A percentile compares a stretch with the other conserved stretches of the same genome.
These are phyloP conservation scores for Rhagonycha lutea DNA, from an alignment of 2,888 invertebrate genomes.

Conservation along the genomic window DNA sequence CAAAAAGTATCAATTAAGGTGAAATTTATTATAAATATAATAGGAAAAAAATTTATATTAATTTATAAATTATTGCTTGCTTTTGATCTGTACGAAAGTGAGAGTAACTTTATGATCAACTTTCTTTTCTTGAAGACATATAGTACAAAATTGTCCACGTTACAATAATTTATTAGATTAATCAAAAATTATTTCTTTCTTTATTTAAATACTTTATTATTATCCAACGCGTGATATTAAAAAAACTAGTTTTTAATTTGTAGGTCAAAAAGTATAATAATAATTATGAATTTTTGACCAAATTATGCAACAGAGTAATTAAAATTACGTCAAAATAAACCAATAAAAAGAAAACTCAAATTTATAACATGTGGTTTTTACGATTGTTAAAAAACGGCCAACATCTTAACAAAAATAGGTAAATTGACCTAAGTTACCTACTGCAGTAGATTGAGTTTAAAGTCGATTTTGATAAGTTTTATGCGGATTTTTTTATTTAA, in stretches of 20 bases:
- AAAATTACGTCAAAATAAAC: background rate
- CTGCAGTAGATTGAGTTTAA: too few relatives aligned
- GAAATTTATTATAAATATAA: background rate
- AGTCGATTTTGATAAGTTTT: too few relatives aligned
- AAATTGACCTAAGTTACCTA: too few relatives aligned
- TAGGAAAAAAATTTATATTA: background rate
- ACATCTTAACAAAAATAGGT: background rate
- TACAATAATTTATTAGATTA: background rate
- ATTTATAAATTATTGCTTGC: background rate
- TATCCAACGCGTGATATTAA: background rate
- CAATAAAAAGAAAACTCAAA: background rate
- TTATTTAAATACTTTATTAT: background rate
- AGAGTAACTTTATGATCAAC: background rate
- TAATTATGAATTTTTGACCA: background rate
- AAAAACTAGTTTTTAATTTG: background rate
- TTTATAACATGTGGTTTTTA: background rate
- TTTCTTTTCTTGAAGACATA: background rate
- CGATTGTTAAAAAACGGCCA: background rate
- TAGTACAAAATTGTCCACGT: background rate
- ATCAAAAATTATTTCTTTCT: background rate
- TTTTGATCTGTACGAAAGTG: background rate
- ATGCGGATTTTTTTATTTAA: too few relatives aligned
- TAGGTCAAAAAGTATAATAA: background rate
- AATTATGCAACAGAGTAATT: background rate
- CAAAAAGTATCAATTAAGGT: background rate